These are phyloP conservation scores for Phocides pigmalion DNA, from an alignment of 1,140 invertebrate genomes.

Conservation along the genomic window DNA sequence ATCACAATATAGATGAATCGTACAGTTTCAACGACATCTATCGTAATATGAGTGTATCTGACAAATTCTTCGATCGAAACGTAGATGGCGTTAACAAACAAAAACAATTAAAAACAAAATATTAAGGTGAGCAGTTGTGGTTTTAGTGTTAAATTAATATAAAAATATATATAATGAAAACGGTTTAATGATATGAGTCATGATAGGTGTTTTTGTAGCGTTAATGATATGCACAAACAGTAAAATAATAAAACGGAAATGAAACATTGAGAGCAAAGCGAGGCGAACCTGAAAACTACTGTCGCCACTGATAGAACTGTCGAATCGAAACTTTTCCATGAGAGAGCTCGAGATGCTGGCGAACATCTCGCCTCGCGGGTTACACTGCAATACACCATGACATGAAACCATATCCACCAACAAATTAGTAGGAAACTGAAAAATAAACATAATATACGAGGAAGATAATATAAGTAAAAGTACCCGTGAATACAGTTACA, in stretches of 20 bases:
- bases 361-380: slow-evolving; percentile 91
- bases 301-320: slow-evolving; percentile 89
- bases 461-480: slow-evolving; percentile 39
- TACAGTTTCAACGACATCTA: slow-evolving; percentile 35
- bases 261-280: slow-evolving; percentile 63
- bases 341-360: slow-evolving; percentile 92
- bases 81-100: slow-evolving; percentile 42
- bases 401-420: slow-evolving; percentile 61
- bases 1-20: not conserved
- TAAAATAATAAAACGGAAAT: slow-evolving; percentile 37
- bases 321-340: slow-evolving; percentile 91
- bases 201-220: slow-evolving; percentile 22
- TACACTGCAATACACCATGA: slow-evolving; percentile 85
- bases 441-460: slow-evolving; percentile 64
- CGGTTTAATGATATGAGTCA: slow-evolving; percentile 23
- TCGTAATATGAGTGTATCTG: slow-evolving; percentile 3
- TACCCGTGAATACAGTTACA: slow-evolving; percentile 32
- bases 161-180: slow-evolving; percentile 5
- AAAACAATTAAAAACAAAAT: not conserved
- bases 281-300: slow-evolving; percentile 88
- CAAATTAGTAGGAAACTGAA: slow-evolving; percentile 63
- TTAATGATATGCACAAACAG: slow-evolving; percentile 24
- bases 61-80: not conserved
- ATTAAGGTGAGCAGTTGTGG: not conserved
- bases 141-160: slow-evolving; percentile 13